Conservation (phyloP, 2,113 vertebrate species). For the Chlamydotis undulata region DNA sequence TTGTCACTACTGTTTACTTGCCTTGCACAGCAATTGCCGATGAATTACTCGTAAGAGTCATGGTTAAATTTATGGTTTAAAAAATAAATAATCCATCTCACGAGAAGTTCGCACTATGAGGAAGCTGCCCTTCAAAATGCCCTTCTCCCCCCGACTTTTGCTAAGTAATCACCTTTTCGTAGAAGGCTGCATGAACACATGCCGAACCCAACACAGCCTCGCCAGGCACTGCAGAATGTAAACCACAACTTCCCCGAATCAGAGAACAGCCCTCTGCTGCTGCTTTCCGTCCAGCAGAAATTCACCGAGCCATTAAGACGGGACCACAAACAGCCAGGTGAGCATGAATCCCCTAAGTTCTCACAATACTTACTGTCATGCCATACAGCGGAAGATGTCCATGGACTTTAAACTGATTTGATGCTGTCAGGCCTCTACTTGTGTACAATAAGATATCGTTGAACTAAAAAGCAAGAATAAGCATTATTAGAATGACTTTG, state of each 20-base stretch:
- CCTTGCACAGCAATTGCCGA: background rate
- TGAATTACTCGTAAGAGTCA: background rate
- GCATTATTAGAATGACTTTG: background rate
- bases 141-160: background rate
- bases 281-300: background rate
- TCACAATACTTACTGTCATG: slow-evolving; percentile 88
- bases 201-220: background rate
- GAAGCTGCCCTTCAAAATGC: background rate
- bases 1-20: background rate
- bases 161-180: background rate
- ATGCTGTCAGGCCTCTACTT: slow-evolving; percentile 90
- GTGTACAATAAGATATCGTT: slow-evolving; percentile 93
- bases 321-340: background rate
- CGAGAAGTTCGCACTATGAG: background rate
- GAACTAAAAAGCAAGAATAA: slow-evolving; percentile 80
- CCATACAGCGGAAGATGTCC: slow-evolving; percentile 90
- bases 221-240: background rate
- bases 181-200: background rate
- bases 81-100: background rate
- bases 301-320: background rate
- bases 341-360: background rate
- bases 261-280: background rate
- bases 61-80: background rate
- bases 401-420: slow-evolving; percentile 96
- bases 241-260: background rate